phyloP scores from a whole-genome alignment of 2,888 invertebrate genomes.

The Ophion ventricosus region DNA sequence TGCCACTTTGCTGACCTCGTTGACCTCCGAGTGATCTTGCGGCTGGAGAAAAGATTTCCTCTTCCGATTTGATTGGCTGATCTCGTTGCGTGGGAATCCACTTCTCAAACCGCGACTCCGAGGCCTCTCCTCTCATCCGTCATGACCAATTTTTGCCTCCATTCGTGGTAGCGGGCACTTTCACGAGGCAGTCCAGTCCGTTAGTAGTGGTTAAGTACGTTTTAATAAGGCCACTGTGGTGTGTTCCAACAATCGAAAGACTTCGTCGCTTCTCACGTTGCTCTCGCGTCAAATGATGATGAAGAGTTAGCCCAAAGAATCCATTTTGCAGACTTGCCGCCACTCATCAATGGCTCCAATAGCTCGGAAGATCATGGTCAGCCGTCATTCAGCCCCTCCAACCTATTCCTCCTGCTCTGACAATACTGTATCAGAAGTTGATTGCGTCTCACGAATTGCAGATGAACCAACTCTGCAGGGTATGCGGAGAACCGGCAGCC shows the following conservation, averaged over 20 bases:
- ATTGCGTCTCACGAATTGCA: slow-evolving; percentile 69
- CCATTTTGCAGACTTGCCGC: background rate
- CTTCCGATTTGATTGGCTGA: slow-evolving; percentile 17
- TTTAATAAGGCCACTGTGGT: slow-evolving; percentile 74
- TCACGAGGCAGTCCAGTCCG: slow-evolving; percentile 65
- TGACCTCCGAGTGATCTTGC: no score
- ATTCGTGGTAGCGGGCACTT: slow-evolving; percentile 59
- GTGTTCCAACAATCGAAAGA: slow-evolving; percentile 70
- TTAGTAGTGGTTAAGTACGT: slow-evolving; percentile 74
- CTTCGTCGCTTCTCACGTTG: slow-evolving; percentile 57
- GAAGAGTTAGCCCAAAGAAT: background rate
- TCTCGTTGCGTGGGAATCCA: slow-evolving; percentile 66
- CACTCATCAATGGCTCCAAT: background rate
- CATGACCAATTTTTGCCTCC: background rate
- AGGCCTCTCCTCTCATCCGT: slow-evolving; percentile 42
- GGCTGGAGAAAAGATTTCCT: no score
- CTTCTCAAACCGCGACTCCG: slow-evolving; percentile 58
- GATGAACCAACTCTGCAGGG: slow-evolving; percentile 82
- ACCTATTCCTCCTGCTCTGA: no score
- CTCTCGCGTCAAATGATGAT: background rate
- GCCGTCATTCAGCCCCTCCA: no score
- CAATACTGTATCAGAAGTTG: background rate
- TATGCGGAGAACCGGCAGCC: slow-evolving; percentile 81
- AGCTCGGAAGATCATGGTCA: no score
- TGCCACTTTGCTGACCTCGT: no score